Percentiles rank a stretch among this genome's conserved stretches.
Evolutionary conservation across 1,140 invertebrate genomes (phyloP).

Genomic region (Limonius californicus): DNA sequence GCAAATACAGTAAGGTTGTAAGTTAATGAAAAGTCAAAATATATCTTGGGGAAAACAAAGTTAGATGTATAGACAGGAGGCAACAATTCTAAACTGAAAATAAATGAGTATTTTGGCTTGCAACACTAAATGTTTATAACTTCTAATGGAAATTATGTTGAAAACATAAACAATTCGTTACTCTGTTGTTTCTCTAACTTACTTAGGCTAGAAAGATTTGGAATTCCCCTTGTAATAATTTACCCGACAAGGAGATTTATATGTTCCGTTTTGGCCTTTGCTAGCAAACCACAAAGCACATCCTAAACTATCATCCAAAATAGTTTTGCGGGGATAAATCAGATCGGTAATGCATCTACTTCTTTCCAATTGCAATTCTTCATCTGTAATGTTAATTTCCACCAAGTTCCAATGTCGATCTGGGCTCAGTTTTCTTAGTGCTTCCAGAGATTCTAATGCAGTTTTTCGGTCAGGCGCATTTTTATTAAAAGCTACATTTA

Average conservation of each 20-base stretch:
- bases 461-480: conserved; percentile 80
- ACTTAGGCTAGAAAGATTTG: too few species aligned
- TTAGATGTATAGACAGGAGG: too few species aligned
- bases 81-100: too few species aligned
- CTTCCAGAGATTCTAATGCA: conserved; percentile 66
- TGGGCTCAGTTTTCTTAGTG: conserved; percentile 68
- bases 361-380: conserved; percentile 60
- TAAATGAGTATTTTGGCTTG: too few species aligned
- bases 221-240: conserved; percentile 23
- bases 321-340: conserved; percentile 76
- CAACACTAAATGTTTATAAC: too few species aligned
- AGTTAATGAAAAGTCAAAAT: too few species aligned
- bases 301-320: conserved; percentile 94
- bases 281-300: conserved; percentile 96
- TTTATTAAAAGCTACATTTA: conserved; percentile 92
- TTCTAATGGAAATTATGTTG: too few species aligned
- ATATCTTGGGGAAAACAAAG: too few species aligned
- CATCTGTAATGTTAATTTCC: conserved; percentile 69
- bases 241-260: conserved; percentile 65
- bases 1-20: too few species aligned
- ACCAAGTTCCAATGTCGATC: conserved; percentile 57
- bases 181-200: too few species aligned
- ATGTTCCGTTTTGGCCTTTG: conserved; percentile 55
- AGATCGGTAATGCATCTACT: conserved; percentile 65
- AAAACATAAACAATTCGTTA: too few species aligned